Percentiles rank a stretch among this genome's conserved stretches.
Conservation (phyloP, 2,113 vertebrate species). For the Aviceda subcristata region DNA sequence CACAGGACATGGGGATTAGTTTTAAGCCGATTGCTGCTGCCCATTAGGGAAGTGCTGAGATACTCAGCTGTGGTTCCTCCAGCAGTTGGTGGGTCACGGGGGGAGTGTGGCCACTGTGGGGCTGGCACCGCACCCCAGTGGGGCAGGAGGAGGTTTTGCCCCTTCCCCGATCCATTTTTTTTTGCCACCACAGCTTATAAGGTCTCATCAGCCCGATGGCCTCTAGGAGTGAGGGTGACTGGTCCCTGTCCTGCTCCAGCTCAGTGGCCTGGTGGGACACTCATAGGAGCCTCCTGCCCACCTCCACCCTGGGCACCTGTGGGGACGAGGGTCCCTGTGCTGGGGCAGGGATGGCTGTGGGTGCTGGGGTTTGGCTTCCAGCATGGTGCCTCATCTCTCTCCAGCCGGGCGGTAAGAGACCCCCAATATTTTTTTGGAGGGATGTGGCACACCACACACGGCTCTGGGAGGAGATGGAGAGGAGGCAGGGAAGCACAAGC, state of each 20-base stretch:
- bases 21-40: slow-evolving; percentile 32
- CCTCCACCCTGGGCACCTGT: background rate
- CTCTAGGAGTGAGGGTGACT: background rate
- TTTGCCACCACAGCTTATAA: background rate
- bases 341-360: background rate
- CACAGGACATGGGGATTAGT: background rate
- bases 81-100: background rate
- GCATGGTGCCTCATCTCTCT: accelerated
- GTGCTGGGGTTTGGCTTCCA: background rate
- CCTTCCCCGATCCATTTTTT: background rate
- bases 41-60: background rate
- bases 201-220: background rate
- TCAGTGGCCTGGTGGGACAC: background rate
- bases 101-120: accelerated
- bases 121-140: accelerated
- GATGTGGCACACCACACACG: accelerated
- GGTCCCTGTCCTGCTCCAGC: background rate
- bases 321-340: accelerated
- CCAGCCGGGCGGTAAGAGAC: background rate
- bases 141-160: background rate
- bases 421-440: background rate
- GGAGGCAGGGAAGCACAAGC: background rate
- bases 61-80: background rate
- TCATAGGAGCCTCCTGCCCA: background rate
- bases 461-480: background rate